Conservation (phyloP, 1,140 invertebrate genomes). For the Euura lappo region DNA sequence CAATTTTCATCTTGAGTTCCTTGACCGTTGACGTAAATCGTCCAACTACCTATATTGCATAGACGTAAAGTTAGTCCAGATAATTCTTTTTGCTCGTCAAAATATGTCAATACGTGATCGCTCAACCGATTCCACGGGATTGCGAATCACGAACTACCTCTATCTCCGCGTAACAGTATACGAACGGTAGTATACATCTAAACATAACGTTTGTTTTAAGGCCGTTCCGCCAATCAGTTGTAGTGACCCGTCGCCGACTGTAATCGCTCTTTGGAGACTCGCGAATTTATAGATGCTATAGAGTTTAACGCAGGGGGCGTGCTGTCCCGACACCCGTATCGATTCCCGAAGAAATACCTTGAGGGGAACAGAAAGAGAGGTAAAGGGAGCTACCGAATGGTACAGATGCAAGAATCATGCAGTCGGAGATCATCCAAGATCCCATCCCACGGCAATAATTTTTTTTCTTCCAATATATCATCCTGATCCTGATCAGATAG, state of each 20-base stretch:
- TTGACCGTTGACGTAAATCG: too few species aligned
- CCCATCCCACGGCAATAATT: too few species aligned
- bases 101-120: background rate
- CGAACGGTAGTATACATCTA: background rate
- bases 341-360: background rate
- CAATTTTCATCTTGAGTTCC: too few species aligned
- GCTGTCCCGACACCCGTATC: background rate
- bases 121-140: background rate
- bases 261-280: slow-evolving; percentile 6
- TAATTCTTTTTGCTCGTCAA: too few species aligned
- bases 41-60: too few species aligned
- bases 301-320: background rate
- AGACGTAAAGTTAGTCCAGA: too few species aligned
- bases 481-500: too few species aligned
- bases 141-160: background rate
- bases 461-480: too few species aligned
- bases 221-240: background rate
- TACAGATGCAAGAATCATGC: too few species aligned
- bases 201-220: slow-evolving; percentile 6
- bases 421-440: too few species aligned
- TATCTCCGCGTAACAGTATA: background rate
- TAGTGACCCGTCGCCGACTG: background rate
- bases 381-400: background rate
- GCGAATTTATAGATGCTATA: background rate
- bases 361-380: background rate